Conservation (phyloP, 1,140 invertebrate genomes). For the Neodiprion lecontei region DNA sequence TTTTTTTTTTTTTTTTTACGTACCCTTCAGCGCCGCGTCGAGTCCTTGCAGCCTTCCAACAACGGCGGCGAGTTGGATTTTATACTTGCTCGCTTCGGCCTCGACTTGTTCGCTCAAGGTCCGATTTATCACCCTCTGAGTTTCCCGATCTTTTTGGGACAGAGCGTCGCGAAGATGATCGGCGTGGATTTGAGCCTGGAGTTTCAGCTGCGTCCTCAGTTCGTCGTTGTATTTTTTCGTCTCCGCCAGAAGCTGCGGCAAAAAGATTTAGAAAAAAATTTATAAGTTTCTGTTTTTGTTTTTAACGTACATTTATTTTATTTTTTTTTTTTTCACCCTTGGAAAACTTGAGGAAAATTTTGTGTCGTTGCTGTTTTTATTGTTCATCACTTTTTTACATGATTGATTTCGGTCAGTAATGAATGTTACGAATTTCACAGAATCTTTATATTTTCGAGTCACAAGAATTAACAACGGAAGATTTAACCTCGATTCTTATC, state of each 20-base stretch:
- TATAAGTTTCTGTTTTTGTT: too few relatives aligned
- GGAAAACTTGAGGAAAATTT: too few relatives aligned
- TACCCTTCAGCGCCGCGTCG: slow-evolving; percentile 85
- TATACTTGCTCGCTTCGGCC: slow-evolving; percentile 73
- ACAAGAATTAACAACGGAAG: too few relatives aligned
- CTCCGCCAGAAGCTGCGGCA: slow-evolving; percentile 67
- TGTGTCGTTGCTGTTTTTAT: too few relatives aligned
- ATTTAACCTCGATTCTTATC: too few relatives aligned
- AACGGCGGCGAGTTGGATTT: slow-evolving; percentile 80
- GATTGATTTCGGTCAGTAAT: too few relatives aligned
- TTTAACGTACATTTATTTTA: too few relatives aligned
- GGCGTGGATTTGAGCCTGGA: slow-evolving; percentile 82
- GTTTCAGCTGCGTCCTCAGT: slow-evolving; percentile 76
- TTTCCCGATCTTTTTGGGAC: slow-evolving; percentile 73
- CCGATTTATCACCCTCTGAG: slow-evolving; percentile 69
- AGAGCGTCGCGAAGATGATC: slow-evolving; percentile 83
- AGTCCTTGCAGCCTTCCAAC: slow-evolving; percentile 87
- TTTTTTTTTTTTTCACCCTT: too few relatives aligned
- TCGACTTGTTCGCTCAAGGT: slow-evolving; percentile 75
- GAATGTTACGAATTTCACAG: too few relatives aligned
- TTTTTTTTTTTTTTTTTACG: slow-evolving; percentile 39
- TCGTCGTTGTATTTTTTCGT: slow-evolving; percentile 75
- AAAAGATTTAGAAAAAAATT: not conserved
- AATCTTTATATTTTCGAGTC: too few relatives aligned
- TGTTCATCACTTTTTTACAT: too few relatives aligned